Evolutionary conservation across 2,888 invertebrate species (phyloP), one percentile per base, ranked within the genome.

Genomic region (Leptinotarsa rubiginosa): DNA sequence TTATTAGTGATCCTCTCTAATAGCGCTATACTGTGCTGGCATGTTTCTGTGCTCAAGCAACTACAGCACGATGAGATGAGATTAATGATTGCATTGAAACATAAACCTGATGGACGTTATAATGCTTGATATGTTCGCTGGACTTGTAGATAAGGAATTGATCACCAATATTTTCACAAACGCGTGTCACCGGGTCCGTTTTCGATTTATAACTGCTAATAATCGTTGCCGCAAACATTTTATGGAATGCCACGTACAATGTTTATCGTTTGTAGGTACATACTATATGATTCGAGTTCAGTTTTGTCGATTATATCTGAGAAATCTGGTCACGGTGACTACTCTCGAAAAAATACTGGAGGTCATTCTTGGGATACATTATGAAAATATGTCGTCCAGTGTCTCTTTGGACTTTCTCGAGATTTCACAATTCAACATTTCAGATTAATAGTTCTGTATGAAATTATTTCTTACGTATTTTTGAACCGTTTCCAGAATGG

Each of bases 21-120:
- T 62, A 62, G 62, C 62, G 62, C 41, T 62, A 75, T 78, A 78
- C 78, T 75, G 73, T 77, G 69, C 50, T 66, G 75, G 78, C 74
- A 79, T 78, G 79, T 79, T 78, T 78, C 81, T 78, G 78, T 75
- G 75, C 72, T 72, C 74, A 72, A 76, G 72, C 75, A 75, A 70
- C 54, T 62, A 31, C 54, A 65, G 78, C 80, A 77, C 77, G 80
- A 79, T 78, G 81, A 80, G 79, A 81, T 79, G 78, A 80, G 83
- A 82, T 82, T 80, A 81, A 79, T 80, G 85, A 85, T 86, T 85
- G 83, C 84, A 85, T 86, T 85, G 83, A 85, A 84, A 85, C 85
- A 84, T 82, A 81, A 79, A 80, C 82, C 84, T 86, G 86, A 86
- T 85, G 85, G 86, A 86, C 86, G 81, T 85, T 85, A 85, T 86